Evolutionary conservation across 2,113 vertebrate species (phyloP).

Genomic region (Rhinoptilus africanus): DNA sequence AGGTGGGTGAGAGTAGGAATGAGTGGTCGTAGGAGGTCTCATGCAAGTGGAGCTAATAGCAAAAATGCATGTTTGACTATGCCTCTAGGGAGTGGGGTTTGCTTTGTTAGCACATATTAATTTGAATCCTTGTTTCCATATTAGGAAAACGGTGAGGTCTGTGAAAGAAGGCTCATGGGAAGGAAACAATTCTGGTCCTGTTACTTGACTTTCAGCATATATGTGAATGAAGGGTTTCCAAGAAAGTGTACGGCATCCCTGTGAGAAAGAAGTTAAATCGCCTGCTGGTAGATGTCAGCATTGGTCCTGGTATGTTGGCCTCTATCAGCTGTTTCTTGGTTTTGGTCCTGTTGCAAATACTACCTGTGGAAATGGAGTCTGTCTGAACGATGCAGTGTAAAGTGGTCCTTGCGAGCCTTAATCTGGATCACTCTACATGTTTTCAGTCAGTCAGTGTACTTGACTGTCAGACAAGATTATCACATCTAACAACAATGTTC

Average conservation of each 20-base stretch:
- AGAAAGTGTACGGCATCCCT: background rate
- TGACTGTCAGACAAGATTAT: conserved; percentile 43
- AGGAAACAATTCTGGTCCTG: background rate
- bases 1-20: background rate
- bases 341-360: background rate
- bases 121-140: background rate
- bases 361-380: background rate
- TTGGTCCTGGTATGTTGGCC: background rate
- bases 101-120: background rate
- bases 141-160: background rate
- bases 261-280: background rate
- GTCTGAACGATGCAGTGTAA: background rate
- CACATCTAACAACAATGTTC: conserved; percentile 54
- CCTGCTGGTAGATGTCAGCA: conserved; percentile 6
- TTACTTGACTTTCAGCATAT: background rate
- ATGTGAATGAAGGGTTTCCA: background rate
- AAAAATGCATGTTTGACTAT: background rate
- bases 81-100: background rate
- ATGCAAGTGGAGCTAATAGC: background rate
- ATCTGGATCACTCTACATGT: background rate
- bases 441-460: conserved; percentile 20
- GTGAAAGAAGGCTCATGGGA: background rate
- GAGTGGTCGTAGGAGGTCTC: background rate
- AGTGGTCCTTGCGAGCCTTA: background rate
- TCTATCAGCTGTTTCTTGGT: background rate